These are phyloP conservation scores for Chaetogeoica ovagalla DNA, from an alignment of 2,888 invertebrate species.

Conservation along the genomic window DNA sequence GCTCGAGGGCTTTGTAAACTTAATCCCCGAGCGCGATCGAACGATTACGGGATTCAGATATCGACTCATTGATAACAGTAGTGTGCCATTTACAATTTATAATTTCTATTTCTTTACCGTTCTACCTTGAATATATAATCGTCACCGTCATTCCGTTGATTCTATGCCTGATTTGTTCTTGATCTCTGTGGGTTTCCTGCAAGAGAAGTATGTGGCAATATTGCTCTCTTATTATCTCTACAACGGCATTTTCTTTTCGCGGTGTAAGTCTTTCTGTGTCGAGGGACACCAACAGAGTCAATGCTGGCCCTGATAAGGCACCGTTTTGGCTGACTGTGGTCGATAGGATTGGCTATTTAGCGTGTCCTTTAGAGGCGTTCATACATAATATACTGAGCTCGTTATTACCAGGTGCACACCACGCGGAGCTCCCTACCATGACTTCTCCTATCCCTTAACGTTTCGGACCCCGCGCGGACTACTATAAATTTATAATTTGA, in stretches of 20 bases:
- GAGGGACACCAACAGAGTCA: background rate
- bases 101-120: too few relatives aligned
- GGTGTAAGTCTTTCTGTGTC: background rate
- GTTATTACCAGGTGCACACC: background rate
- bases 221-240: background rate
- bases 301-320: background rate
- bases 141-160: background rate
- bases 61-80: too few relatives aligned
- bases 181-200: background rate
- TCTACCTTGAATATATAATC: too few relatives aligned
- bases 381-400: background rate
- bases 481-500: too few relatives aligned
- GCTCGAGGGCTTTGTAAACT: too few relatives aligned
- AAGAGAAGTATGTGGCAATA: background rate
- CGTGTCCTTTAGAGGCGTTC: background rate
- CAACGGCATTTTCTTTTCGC: background rate
- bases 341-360: background rate
- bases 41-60: too few relatives aligned
- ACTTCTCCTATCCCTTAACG: too few relatives aligned
- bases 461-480: too few relatives aligned
- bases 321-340: background rate
- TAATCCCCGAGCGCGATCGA: too few relatives aligned
- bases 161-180: background rate
- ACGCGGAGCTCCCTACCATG: background rate
- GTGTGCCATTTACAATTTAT: too few relatives aligned